Base-by-base conservation (phyloP, 2,888 invertebrate species). In the Mythimna lalbum region DNA sequence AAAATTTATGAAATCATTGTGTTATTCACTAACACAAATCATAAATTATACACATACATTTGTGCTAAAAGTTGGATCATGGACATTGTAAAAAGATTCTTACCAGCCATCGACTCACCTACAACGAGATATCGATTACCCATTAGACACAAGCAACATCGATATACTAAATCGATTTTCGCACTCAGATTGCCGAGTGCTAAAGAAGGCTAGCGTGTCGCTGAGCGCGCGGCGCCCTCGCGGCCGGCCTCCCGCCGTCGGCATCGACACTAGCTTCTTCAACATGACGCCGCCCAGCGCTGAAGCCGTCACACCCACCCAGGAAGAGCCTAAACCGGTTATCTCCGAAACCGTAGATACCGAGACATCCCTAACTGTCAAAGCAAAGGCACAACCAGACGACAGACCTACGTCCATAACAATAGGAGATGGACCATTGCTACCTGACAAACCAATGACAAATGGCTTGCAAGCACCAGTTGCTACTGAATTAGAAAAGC, bases 111-210 rank as follows among this genome's bases (percentile, higher is more conserved):
- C 39, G n/a, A 19, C 50, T 17, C 10, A 21, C n/a, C 17, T 43
- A 31, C 27, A 50, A 60, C 19, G 70, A 49, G 43, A 12, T 27
- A 64, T 69, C 68, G 81, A 85, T 73, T 81, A 76, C 65, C 84
- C 80, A 81, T 85, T 82, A 83, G 83, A 83, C 83, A 87, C 87
- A 83, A 85, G 85, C 73, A 77, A 67, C 65, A 80, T 82, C 78
- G 76, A 80, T 82, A 79, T 81, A 76, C 63, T 23, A 73, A 71
- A 74, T 81, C 76, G 84, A 80, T 86, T 82, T 76, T 90, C 88
- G 86, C 88, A 80, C 90, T 92, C 93, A 96, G 96, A 96, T 96
- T 96, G 96, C 92, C 95, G 96, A 86, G 88, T 96, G 83, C 92
- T 91, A 90, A 96, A 96, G 93, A 91, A 90, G 80, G 89, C 94